Conservation (phyloP, 2,888 invertebrate genomes). For the Anthophora plumipes region DNA sequence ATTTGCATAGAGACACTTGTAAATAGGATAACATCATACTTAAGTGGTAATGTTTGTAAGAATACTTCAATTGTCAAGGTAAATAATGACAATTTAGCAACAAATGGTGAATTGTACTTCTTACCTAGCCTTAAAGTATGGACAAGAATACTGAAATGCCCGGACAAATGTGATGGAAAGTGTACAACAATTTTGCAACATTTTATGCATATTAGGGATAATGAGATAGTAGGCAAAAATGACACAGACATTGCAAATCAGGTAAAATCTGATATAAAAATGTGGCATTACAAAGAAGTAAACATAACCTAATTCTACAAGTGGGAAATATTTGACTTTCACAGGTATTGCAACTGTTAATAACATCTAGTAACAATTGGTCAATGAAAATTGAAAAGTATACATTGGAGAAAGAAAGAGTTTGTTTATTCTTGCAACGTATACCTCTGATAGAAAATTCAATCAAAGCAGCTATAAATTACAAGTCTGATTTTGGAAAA, state of each 20-base stretch:
- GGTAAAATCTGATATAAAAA: conserved; percentile 68
- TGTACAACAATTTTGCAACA: conserved; percentile 77
- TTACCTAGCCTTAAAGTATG: conserved; percentile 87
- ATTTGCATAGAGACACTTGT: conserved; percentile 55
- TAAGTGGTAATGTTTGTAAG: conserved; percentile 62
- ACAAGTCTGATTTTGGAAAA: conserved; percentile 78
- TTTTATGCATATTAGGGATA: conserved; percentile 71
- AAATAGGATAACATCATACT: conserved; percentile 64
- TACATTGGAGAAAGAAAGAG: conserved; percentile 84
- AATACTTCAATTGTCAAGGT: conserved; percentile 85
- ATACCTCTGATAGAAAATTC: conserved; percentile 73
- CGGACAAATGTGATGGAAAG: conserved; percentile 45
- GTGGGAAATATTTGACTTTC: conserved; percentile 26
- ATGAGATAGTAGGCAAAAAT: conserved; percentile 52
- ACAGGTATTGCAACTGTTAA: conserved; percentile 81
- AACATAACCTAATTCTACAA: conserved; percentile 52
- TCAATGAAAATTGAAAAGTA: conserved; percentile 84
- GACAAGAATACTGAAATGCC: conserved; percentile 83
- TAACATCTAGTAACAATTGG: conserved; percentile 85
- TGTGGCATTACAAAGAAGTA: neutral
- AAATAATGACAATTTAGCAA: conserved; percentile 86
- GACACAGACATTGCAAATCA: conserved; percentile 62
- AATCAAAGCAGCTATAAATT: conserved; percentile 76
- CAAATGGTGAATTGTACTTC: conserved; percentile 89
- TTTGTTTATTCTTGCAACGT: conserved; percentile 86